Percentiles rank a stretch among this genome's conserved stretches.
Evolutionary conservation across 2,113 vertebrate species (phyloP).

Genomic region (Noctilio leporinus): DNA sequence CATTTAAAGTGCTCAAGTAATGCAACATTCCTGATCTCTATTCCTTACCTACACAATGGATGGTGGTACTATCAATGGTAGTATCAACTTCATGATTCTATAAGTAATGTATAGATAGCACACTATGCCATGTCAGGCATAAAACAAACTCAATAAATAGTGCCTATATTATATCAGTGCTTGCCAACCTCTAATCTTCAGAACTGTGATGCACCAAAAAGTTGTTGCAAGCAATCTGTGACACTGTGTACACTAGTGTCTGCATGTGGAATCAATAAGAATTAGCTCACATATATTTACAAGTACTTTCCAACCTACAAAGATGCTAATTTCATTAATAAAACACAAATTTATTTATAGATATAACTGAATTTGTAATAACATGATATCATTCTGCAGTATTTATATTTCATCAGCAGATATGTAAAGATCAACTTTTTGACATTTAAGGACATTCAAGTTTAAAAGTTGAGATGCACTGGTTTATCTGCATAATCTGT

Average conservation of each 20-base stretch:
- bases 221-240: background rate
- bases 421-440: constrained; percentile 12
- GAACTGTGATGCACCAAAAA: background rate
- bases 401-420: background rate
- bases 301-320: background rate
- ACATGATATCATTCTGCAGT: background rate
- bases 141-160: background rate
- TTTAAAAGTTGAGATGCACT: background rate
- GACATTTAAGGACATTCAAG: background rate
- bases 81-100: background rate
- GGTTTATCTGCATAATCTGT: background rate
- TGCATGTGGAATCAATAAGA: background rate
- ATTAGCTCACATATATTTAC: background rate
- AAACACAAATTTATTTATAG: background rate
- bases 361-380: background rate
- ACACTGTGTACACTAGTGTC: background rate
- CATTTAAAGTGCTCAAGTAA: background rate
- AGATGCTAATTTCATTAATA: background rate
- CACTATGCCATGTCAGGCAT: background rate
- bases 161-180: background rate
- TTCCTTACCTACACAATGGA: background rate
- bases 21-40: background rate
- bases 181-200: background rate
- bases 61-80: background rate
- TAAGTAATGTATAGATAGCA: background rate